Evolutionary conservation across 2,797 vertebrate species (phyloP).

Genomic region (Spea hammondii): DNA sequence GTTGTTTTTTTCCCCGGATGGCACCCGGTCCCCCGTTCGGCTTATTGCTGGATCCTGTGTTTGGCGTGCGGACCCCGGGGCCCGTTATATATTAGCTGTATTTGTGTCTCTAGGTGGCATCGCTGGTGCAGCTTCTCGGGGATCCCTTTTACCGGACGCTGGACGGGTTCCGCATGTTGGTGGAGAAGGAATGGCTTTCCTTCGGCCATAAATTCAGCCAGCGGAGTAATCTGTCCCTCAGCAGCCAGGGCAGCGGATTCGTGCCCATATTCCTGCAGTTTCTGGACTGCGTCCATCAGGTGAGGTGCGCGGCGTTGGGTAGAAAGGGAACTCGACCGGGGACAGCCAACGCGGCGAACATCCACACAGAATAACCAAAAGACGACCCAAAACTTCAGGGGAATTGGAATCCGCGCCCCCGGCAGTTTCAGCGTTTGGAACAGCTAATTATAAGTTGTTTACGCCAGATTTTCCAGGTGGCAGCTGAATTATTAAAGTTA

Average conservation of each 20-base stretch:
- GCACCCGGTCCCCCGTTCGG: no score
- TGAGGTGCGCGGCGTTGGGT: conserved; percentile 58
- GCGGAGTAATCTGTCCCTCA: conserved; percentile 85
- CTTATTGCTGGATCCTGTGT: no score
- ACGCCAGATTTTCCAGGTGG: conserved; percentile 92
- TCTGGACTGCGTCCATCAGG: conserved; percentile 96
- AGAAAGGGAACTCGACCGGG: no score
- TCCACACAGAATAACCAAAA: no score
- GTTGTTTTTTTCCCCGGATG: no score
- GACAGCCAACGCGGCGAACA: no score
- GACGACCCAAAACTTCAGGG: no score
- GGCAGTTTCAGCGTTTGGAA: conserved; percentile 52
- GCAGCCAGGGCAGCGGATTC: conserved; percentile 90
- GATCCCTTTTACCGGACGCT: conserved; percentile 96
- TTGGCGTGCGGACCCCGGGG: no score
- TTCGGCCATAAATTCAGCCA: conserved; percentile 98
- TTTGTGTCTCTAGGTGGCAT: conserved; percentile 78
- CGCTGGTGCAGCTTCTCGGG: conserved; percentile 89
- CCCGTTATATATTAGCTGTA: no score
- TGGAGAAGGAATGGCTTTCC: conserved; percentile 97
- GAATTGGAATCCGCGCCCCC: no score
- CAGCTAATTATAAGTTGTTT: conserved; percentile 95
- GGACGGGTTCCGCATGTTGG: conserved; percentile 91
- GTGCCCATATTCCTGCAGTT: conserved; percentile 94
- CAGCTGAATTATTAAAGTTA: conserved; percentile 71